phyloP scores from a whole-genome alignment of 2,797 vertebrate genomes.

The Meda fulgida region DNA sequence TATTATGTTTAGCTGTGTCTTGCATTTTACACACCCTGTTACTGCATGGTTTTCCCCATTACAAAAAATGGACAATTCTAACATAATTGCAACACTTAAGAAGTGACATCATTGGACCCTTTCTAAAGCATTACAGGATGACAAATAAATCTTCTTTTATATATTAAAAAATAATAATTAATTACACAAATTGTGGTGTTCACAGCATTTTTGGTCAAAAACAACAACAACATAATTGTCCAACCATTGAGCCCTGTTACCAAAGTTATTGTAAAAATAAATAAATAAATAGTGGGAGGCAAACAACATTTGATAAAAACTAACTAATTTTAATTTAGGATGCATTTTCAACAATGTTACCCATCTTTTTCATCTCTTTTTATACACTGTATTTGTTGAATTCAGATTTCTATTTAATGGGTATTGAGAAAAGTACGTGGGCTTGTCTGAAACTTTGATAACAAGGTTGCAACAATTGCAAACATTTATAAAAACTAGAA shows the following conservation, averaged over 20 bases:
- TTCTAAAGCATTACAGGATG: background rate
- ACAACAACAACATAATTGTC: background rate
- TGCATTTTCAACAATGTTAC: background rate
- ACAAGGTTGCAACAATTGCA: background rate
- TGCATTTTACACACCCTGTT: background rate
- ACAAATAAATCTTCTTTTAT: background rate
- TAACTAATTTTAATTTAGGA: background rate
- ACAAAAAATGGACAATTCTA: background rate
- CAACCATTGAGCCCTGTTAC: background rate
- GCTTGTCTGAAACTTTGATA: background rate
- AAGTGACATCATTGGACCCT: background rate
- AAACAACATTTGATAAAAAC: no score
- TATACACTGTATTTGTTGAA: constrained; percentile 20
- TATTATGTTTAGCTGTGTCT: background rate
- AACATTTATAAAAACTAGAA: background rate
- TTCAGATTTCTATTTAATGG: background rate
- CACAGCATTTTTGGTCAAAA: background rate
- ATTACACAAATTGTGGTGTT: background rate
- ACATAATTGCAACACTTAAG: background rate
- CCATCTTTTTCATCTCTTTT: constrained; percentile 21
- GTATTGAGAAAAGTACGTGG: background rate
- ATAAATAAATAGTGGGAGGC: background rate
- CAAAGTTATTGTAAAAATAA: no score
- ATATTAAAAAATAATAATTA: background rate
- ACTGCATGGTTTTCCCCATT: background rate